Conservation (phyloP, 1,140 invertebrate species). For the Pemphigus obesinymphae region DNA sequence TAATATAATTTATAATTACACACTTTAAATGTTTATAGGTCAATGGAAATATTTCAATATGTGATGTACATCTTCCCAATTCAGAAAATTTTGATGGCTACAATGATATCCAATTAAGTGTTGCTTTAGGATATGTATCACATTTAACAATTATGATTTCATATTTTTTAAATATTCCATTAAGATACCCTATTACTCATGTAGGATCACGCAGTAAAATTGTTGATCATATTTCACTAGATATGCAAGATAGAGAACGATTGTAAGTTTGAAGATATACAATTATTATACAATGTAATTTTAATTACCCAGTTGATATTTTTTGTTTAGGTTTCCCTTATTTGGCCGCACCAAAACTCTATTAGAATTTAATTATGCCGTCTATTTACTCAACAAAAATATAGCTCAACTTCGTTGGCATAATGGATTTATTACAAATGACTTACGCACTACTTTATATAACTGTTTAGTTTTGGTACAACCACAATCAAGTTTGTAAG, state of each 20-base stretch:
- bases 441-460: constrained; percentile 67
- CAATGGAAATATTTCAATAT: constrained; percentile 60
- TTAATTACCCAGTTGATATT: constrained; percentile 28
- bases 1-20: no score
- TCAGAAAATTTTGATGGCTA: constrained; percentile 61
- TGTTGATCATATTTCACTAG: constrained; percentile 67
- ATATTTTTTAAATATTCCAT: constrained; percentile 71
- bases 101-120: constrained; percentile 62
- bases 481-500: constrained; percentile 37
- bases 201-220: constrained; percentile 73
- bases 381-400: constrained; percentile 83
- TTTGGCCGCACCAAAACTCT: constrained; percentile 69
- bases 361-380: constrained; percentile 73
- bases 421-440: constrained; percentile 63
- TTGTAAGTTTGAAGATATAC: constrained; percentile 57
- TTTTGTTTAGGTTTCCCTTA: constrained; percentile 64
- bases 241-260: constrained; percentile 66
- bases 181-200: constrained; percentile 71
- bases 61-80: constrained; percentile 68
- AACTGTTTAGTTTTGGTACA: constrained; percentile 63
- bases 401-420: constrained; percentile 75
- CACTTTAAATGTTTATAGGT: constrained; percentile 54
- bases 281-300: not conserved
- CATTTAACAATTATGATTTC: constrained; percentile 75
- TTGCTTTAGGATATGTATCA: constrained; percentile 74